phyloP scores from a whole-genome alignment of 2,888 invertebrate genomes.

The Acrobasis repandana region DNA sequence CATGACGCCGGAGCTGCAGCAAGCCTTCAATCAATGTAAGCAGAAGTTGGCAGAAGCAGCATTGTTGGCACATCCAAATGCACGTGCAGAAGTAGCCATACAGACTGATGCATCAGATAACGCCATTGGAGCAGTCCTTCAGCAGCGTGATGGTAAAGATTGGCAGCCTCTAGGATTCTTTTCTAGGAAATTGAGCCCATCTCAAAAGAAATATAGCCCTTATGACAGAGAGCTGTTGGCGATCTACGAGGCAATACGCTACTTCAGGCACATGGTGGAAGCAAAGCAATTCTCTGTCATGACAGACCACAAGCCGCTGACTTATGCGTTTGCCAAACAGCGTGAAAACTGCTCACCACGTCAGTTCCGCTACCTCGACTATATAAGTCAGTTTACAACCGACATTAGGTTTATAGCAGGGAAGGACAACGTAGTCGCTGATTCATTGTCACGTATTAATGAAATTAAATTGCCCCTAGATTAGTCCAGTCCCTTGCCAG shows the following conservation, averaged over 20 bases:
- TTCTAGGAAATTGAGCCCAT: neutral
- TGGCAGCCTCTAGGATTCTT: conserved; percentile 24
- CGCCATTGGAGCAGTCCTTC: conserved; percentile 54
- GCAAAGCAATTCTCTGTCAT: conserved; percentile 42
- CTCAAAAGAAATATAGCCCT: conserved; percentile 18
- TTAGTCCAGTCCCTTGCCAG: conserved; percentile 26
- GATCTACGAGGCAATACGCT: conserved; percentile 46
- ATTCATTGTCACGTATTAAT: conserved; percentile 43
- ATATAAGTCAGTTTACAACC: conserved; percentile 51
- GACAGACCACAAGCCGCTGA: conserved; percentile 53
- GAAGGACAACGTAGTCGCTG: conserved; percentile 48
- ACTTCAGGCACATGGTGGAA: conserved; percentile 63
- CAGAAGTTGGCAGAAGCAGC: conserved; percentile 39
- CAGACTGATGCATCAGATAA: conserved; percentile 53
- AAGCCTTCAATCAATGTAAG: conserved; percentile 42
- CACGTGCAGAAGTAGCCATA: conserved; percentile 39
- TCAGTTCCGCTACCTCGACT: conserved; percentile 48
- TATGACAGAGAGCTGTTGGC: conserved; percentile 54
- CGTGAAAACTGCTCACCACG: conserved; percentile 45
- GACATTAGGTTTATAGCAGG: conserved; percentile 48
- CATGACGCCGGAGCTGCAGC: conserved; percentile 29
- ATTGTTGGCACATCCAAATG: conserved; percentile 45
- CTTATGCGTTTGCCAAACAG: conserved; percentile 42
- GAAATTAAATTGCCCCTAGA: conserved; percentile 30
- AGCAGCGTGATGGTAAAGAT: conserved; percentile 38